A percentile compares a stretch with the other conserved stretches of the same genome.
These are phyloP conservation scores for Zaprionus ornatus DNA, from an alignment of 1,140 invertebrate genomes.

Conservation along the genomic window DNA sequence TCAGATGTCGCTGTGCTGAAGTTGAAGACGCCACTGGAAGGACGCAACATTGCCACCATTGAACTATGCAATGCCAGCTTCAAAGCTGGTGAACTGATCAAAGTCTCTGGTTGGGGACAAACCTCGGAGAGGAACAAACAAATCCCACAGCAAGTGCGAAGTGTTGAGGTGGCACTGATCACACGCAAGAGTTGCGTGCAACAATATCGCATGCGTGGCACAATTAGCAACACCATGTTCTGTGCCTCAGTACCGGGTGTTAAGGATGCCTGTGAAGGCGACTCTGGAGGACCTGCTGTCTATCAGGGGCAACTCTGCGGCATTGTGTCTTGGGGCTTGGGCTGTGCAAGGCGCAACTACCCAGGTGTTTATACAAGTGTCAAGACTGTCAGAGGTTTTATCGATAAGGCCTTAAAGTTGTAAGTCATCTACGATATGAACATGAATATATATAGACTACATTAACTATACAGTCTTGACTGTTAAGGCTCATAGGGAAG, in stretches of 20 bases:
- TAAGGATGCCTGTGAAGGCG: conserved; percentile 84
- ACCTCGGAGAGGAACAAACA: conserved; percentile 41
- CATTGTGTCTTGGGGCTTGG: conserved; percentile 86
- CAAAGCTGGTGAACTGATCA: conserved; percentile 60
- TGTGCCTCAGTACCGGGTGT: conserved; percentile 61
- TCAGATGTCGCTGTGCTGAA: conserved; percentile 72
- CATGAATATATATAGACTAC: neutral
- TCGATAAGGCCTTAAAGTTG: conserved; percentile 61
- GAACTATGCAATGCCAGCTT: conserved; percentile 56
- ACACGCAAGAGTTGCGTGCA: conserved; percentile 51
- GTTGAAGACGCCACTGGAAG: conserved; percentile 50
- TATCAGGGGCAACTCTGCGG: conserved; percentile 85
- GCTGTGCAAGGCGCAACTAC: conserved; percentile 84
- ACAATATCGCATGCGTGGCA: conserved; percentile 58
- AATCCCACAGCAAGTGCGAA: conserved; percentile 60
- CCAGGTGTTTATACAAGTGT: conserved; percentile 86
- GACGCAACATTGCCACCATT: conserved; percentile 62
- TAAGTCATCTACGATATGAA: neutral
- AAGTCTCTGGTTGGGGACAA: conserved; percentile 72
- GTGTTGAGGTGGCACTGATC: conserved; percentile 65
- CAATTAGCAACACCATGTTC: conserved; percentile 69
- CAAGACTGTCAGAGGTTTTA: conserved; percentile 77
- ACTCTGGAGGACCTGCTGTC: conserved; percentile 87
- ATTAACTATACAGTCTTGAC: neutral
- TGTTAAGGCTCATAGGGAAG: neutral